A percentile compares a stretch with the other conserved stretches of the same genome.
These are phyloP conservation scores for Drosophila grimshawi DNA, from an alignment of 1,140 invertebrate genomes.

Conservation along the genomic window DNA sequence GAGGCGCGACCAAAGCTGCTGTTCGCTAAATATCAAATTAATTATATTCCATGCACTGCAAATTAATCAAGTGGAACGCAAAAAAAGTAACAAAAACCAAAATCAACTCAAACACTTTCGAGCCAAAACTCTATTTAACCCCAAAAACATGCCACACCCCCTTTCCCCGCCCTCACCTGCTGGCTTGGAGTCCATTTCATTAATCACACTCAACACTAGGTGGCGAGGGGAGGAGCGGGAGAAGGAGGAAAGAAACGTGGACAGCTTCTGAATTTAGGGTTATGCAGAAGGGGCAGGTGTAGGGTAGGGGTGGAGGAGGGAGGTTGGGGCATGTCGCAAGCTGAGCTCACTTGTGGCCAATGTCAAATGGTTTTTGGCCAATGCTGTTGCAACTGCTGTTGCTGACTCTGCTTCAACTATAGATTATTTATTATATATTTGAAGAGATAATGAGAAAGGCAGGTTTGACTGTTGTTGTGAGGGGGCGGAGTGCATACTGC, in stretches of 20 bases:
- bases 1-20: not conserved
- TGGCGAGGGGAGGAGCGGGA: too few relatives aligned
- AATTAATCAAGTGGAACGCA: slow-evolving; percentile 75
- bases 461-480: too few relatives aligned
- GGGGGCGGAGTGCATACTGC: not conserved
- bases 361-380: slow-evolving; percentile 60
- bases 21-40: slow-evolving; percentile 67
- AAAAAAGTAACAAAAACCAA: slow-evolving; percentile 41
- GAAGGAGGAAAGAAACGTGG: slow-evolving; percentile 12
- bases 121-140: slow-evolving; percentile 78
- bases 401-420: slow-evolving; percentile 9
- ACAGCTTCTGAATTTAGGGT: not conserved
- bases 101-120: slow-evolving; percentile 62
- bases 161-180: slow-evolving; percentile 10
- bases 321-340: not conserved
- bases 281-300: not conserved
- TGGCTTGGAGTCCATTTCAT: slow-evolving; percentile 69
- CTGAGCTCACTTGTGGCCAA: slow-evolving; percentile 57
- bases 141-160: slow-evolving; percentile 58
- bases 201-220: slow-evolving; percentile 78
- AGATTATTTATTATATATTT: slow-evolving; percentile 46
- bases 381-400: not conserved
- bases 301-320: not conserved
- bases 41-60: slow-evolving; percentile 78
- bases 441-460: not conserved